A percentile compares a stretch with the other conserved stretches of the same genome.
Evolutionary conservation across 53 echinoderm and acorn worm genomes (phyloP).

Genomic region (Hippasteria phrygiana): DNA sequence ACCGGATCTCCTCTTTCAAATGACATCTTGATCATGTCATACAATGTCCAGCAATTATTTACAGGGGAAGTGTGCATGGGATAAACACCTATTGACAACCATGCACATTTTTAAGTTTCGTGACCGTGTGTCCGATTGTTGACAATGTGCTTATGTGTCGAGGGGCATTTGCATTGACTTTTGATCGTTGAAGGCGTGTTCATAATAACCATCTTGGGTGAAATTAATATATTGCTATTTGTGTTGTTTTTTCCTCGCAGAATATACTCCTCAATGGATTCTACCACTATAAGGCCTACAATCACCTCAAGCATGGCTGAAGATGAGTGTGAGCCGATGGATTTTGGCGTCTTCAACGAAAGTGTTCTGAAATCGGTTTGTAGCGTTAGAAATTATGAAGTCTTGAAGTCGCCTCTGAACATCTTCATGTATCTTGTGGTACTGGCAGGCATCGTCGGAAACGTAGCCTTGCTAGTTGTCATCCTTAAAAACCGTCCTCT

Average conservation of each 20-base stretch:
- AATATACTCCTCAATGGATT: background rate
- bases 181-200: too few species aligned
- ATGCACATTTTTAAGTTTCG: too few species aligned
- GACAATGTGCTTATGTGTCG: too few species aligned
- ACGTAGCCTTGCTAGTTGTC: constrained; percentile 70
- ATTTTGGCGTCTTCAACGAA: background rate
- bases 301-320: background rate
- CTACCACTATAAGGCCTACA: background rate
- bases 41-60: too few species aligned
- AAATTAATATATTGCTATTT: background rate
- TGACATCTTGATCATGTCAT: too few species aligned
- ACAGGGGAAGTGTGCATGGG: too few species aligned
- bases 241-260: background rate
- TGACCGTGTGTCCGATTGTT: too few species aligned
- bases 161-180: too few species aligned
- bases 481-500: constrained; percentile 74
- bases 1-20: too few species aligned
- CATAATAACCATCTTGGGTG: background rate
- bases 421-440: constrained; percentile 67
- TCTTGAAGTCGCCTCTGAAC: background rate
- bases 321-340: background rate
- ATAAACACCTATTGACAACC: too few species aligned
- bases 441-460: constrained; percentile 71
- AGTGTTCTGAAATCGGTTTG: background rate
- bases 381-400: background rate